Conservation (phyloP, 2,113 vertebrate genomes). For the Xenopus laevis region DNA sequence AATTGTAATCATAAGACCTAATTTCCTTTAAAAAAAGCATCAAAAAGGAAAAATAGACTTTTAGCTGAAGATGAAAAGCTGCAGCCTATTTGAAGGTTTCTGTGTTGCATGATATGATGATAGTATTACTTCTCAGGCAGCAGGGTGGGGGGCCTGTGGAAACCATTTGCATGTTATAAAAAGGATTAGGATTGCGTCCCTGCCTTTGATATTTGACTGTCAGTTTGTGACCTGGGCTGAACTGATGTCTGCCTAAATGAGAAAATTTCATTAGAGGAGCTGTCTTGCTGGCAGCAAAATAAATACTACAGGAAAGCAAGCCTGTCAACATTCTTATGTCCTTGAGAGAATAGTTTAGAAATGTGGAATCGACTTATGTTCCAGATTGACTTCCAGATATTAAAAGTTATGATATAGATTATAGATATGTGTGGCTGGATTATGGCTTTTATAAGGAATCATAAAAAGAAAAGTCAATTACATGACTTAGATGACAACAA, state of each 20-base stretch:
- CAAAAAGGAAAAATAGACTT: slow-evolving; percentile 17
- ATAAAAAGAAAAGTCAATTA: too few species aligned
- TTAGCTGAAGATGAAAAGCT: slow-evolving; percentile 18
- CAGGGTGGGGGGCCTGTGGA: slow-evolving; percentile 6
- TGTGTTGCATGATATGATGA: slow-evolving; percentile 1
- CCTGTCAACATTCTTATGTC: not conserved
- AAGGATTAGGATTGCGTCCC: slow-evolving; percentile 21
- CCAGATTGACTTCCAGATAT: not conserved
- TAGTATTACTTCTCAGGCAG: not conserved
- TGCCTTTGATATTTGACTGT: slow-evolving; percentile 36
- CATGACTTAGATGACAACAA: too few species aligned
- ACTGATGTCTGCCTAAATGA: slow-evolving; percentile 23
- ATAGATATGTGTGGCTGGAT: not conserved
- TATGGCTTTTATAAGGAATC: not conserved
- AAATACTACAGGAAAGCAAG: slow-evolving; percentile 2
- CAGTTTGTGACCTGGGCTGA: slow-evolving; percentile 31
- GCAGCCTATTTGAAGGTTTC: not conserved
- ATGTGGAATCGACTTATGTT: not conserved
- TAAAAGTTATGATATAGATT: too few species aligned
- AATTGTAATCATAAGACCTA: slow-evolving; percentile 4
- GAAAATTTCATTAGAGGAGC: slow-evolving; percentile 30
- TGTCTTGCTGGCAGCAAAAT: slow-evolving; percentile 26
- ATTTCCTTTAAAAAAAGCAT: not conserved
- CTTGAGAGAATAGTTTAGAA: slow-evolving; percentile 9
- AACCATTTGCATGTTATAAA: slow-evolving; percentile 36